Evolutionary conservation across 2,113 vertebrate genomes (phyloP).

Genomic region (Pseudolaguvia tuberculata): DNA sequence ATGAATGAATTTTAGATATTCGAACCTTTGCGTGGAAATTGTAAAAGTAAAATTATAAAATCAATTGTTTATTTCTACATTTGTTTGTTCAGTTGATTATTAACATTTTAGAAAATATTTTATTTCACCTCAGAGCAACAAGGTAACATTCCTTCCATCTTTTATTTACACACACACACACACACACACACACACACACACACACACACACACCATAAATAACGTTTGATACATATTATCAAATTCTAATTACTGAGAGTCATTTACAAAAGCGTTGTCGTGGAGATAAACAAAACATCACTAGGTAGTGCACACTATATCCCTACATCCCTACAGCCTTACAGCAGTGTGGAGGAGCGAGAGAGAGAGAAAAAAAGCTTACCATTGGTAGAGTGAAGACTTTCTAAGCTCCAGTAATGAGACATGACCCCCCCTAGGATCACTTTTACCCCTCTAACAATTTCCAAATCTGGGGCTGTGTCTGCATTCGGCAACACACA

Average conservation of each 20-base stretch:
- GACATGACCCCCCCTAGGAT: conserved; percentile 75
- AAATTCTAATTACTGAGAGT: no score
- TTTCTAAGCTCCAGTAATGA: conserved; percentile 84
- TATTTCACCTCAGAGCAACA: background rate
- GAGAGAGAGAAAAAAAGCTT: conserved; percentile 61
- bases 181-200: background rate
- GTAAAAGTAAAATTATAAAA: background rate
- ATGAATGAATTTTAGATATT: no score
- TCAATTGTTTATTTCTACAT: no score
- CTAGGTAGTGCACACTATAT: conserved; percentile 8
- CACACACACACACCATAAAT: background rate
- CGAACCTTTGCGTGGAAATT: background rate
- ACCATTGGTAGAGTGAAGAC: conserved; percentile 81
- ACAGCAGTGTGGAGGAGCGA: background rate
- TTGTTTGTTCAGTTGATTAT: background rate
- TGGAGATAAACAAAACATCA: background rate
- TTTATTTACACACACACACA: background rate
- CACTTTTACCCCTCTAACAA: conserved; percentile 70
- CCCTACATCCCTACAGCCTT: no score
- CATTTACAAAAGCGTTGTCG: background rate
- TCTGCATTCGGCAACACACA: conserved; percentile 16
- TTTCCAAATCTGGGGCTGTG: conserved; percentile 56
- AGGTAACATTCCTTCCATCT: background rate
- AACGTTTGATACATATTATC: no score
- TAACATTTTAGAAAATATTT: background rate